These are phyloP conservation scores for Microctonus brassicae DNA, from an alignment of 2,888 invertebrate genomes.

Conservation along the genomic window DNA sequence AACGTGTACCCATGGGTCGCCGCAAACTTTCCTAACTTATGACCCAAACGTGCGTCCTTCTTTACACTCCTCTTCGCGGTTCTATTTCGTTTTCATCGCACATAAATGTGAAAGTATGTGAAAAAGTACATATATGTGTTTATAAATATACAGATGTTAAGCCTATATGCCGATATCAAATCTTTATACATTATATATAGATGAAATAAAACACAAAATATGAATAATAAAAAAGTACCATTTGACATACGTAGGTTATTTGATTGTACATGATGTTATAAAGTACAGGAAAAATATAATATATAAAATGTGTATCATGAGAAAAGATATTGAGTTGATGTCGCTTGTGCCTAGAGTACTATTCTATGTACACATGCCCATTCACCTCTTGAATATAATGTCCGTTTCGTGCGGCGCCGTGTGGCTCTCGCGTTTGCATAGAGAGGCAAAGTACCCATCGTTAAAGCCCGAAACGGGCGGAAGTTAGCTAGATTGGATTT, in stretches of 20 bases:
- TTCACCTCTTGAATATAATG: constrained; percentile 21
- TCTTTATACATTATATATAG: too few relatives aligned
- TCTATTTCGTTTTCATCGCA: constrained; percentile 21
- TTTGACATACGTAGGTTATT: constrained; percentile 12
- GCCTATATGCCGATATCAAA: background rate
- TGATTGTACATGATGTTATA: background rate
- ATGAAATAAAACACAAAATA: too few relatives aligned
- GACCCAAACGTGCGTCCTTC: constrained; percentile 40
- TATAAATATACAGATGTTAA: background rate
- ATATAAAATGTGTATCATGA: too few relatives aligned
- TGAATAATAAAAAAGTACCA: background rate
- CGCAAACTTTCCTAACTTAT: constrained; percentile 49
- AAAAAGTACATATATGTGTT: background rate
- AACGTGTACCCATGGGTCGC: constrained; percentile 38
- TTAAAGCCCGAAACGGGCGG: constrained; percentile 46
- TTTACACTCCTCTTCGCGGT: constrained; percentile 8
- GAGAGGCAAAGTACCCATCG: constrained; percentile 46
- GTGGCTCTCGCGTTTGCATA: constrained; percentile 42
- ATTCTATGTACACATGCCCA: background rate
- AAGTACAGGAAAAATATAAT: background rate
- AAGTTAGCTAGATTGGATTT: constrained; percentile 49
- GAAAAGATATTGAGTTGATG: background rate
- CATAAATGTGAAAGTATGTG: background rate
- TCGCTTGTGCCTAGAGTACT: background rate
- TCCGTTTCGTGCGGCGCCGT: constrained; percentile 27